These are phyloP conservation scores for Drosophila melanosoma DNA, from an alignment of 2,888 invertebrate species.

Conservation along the genomic window DNA sequence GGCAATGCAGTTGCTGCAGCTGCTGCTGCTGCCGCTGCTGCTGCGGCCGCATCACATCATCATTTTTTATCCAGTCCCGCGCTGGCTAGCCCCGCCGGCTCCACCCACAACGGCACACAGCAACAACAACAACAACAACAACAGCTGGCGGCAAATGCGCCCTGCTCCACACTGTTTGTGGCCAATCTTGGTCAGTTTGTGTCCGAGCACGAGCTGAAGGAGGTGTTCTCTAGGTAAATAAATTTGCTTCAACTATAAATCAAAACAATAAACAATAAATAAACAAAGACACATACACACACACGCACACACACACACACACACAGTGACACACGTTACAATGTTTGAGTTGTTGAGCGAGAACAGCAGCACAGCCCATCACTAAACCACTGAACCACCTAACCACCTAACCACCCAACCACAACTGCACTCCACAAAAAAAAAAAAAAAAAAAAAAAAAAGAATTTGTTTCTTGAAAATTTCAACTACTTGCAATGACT, in stretches of 20 bases:
- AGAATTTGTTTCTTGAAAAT: conserved; percentile 27
- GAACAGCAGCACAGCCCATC: conserved; percentile 46
- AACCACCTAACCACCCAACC: conserved; percentile 25
- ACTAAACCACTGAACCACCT: conserved; percentile 20
- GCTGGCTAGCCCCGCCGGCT: conserved; percentile 93
- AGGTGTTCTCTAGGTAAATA: conserved; percentile 96
- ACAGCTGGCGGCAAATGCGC: conserved; percentile 89
- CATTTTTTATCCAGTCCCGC: conserved; percentile 97
- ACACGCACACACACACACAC: conserved; percentile 11
- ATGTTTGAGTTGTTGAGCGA: conserved; percentile 46
- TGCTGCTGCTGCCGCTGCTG: conserved; percentile 66
- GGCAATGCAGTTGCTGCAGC: conserved; percentile 61
- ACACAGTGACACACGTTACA: conserved; percentile 17
- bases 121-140: conserved; percentile 14
- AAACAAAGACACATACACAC: conserved; percentile 5
- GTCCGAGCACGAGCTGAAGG: conserved; percentile 99
- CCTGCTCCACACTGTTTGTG: conserved; percentile 99
- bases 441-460: neutral
- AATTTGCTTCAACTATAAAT: neutral
- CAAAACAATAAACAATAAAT: conserved; percentile 18
- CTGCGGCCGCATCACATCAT: conserved; percentile 87
- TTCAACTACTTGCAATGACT: conserved; percentile 53
- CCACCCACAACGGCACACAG: conserved; percentile 86
- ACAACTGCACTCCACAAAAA: conserved; percentile 38
- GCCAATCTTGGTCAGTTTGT: conserved; percentile 99